Evolutionary conservation across 2,888 invertebrate genomes (phyloP).

Genomic region (Patella ulyssiponensis): DNA sequence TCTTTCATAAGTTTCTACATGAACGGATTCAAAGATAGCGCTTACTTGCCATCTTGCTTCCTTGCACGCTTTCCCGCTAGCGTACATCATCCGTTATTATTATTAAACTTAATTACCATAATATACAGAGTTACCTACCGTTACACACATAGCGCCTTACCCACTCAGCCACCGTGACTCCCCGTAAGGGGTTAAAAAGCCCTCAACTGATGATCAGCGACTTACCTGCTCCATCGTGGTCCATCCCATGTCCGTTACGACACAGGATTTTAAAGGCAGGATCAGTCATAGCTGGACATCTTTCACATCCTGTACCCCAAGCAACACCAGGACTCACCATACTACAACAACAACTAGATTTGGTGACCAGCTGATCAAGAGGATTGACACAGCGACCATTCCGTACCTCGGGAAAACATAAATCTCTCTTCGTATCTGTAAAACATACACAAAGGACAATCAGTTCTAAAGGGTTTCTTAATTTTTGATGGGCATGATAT

Average conservation of each 20-base stretch:
- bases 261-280: conserved; percentile 82
- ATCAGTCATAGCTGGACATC: conserved; percentile 82
- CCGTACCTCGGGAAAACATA: conserved; percentile 85
- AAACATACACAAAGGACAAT: conserved; percentile 18
- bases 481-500: too few relatives aligned
- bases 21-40: too few relatives aligned
- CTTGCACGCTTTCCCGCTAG: too few relatives aligned
- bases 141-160: too few relatives aligned
- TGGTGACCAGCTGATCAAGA: conserved; percentile 83
- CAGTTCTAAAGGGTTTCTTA: too few relatives aligned
- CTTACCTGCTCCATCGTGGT: conserved; percentile 83
- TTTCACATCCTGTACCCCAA: conserved; percentile 86
- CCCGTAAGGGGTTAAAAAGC: too few relatives aligned
- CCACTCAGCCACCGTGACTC: too few relatives aligned
- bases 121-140: too few relatives aligned
- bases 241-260: conserved; percentile 84
- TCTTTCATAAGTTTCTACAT: too few relatives aligned
- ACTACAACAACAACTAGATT: conserved; percentile 89
- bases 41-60: too few relatives aligned
- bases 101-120: too few relatives aligned
- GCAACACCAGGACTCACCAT: conserved; percentile 76
- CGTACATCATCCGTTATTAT: too few relatives aligned
- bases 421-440: conserved; percentile 84
- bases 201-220: neutral
- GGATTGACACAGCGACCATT: conserved; percentile 85